Evolutionary conservation across 2,113 vertebrate species (phyloP).

Genomic region (Lepus americanus): DNA sequence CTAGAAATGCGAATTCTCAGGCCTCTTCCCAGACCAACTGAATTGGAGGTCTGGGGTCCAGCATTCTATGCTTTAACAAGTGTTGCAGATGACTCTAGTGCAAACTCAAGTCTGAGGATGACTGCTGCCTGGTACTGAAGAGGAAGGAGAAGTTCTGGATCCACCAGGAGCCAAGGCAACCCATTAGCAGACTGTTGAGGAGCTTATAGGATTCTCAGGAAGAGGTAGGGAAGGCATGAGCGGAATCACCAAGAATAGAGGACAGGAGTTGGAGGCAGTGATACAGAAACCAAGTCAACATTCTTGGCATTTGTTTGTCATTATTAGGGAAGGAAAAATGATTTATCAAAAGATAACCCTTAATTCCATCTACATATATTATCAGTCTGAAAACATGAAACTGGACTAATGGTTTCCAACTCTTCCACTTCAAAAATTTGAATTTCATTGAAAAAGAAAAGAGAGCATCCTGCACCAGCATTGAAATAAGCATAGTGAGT

Average conservation of each 20-base stretch:
- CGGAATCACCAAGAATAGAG: neutral
- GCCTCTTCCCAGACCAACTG: neutral
- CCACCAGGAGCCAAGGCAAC: neutral
- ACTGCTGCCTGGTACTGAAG: neutral
- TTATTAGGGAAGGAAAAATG: conserved; percentile 10
- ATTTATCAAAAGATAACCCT: conserved; percentile 31
- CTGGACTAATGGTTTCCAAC: neutral
- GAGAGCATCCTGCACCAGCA: neutral
- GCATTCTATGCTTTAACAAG: neutral
- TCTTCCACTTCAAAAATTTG: conserved; percentile 22
- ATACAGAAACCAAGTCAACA: neutral
- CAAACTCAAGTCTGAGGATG: neutral
- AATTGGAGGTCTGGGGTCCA: neutral
- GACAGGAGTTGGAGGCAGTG: neutral
- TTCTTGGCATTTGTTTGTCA: conserved; percentile 15
- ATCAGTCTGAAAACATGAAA: conserved; percentile 35
- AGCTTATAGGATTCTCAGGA: neutral
- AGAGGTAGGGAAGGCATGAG: neutral
- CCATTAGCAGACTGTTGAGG: neutral
- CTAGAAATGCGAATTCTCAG: neutral
- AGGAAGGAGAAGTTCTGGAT: neutral
- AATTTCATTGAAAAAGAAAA: conserved; percentile 56
- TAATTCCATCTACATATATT: neutral
- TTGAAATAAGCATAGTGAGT: conserved; percentile 22
- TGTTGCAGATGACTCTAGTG: neutral